Base-by-base conservation (phyloP, 2,888 invertebrate genomes). In the Drosophila borborema region DNA sequence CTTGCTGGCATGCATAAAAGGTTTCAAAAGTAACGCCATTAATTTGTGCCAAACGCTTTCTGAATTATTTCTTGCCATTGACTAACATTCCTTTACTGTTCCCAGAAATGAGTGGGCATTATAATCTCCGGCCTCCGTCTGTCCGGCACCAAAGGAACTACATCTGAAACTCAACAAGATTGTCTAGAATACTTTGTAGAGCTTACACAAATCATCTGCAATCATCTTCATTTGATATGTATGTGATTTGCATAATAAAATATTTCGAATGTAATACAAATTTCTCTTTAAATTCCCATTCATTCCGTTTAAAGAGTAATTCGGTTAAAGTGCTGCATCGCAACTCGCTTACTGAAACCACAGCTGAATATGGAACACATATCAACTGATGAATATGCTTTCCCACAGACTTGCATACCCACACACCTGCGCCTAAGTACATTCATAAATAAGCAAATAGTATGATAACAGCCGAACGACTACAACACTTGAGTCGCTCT, bases 1-100 rank as follows among this genome's bases (percentile, higher is more conserved):
- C 20, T 53, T 59, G 49, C 70, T 82, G 70, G 77, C 84, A 74
- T 82, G 81, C 38, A 49, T 69, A 84, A 86, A 89, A 81, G 87
- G 87, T 79, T 84, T 86, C 74, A 74, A 86, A 84, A 85, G 82
- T 89, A 89, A 81, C 89, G 79, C 89, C 84, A 85, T 89, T 85
- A 89, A 84, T 84, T 84, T 84, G 54, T 68, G 87, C 69, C 81
- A 70, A 84, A 64, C 69, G 72, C 66, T 72, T 65, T 68, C 56
- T 85, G 75, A 87, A 81, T 81, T 87, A 84, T 82, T 72, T 64
- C 56, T 49, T 49, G 46, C 10, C 71, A 63, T 63, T 61, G 63
- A 56, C 63, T 69, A 41, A 58, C 73, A 60, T 59, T 64, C 18
- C 51, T 49, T 55, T 54, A 20, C 40, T 49, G 56, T n/a, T 5